Conservation (phyloP, 2,797 vertebrate species). For the Etheostoma nigrum region DNA sequence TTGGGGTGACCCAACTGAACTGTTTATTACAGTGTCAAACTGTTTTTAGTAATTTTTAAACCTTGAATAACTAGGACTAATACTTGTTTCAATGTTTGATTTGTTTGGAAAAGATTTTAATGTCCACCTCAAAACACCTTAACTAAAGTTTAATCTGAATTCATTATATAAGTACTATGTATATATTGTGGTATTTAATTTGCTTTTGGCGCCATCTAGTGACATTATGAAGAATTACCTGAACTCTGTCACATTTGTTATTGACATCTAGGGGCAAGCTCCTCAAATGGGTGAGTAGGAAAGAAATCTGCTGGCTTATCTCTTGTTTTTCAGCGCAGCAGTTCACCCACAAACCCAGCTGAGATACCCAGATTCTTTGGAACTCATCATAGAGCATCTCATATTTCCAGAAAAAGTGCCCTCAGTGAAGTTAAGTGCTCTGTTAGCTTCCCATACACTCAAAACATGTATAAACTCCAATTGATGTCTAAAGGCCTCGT, state of each 20-base stretch:
- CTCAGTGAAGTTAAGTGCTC: not conserved
- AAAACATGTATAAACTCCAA: not conserved
- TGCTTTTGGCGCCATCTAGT: conserved; percentile 18
- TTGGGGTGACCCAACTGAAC: too few relatives aligned
- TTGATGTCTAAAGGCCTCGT: not conserved
- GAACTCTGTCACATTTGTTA: not conserved
- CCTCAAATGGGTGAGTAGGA: not conserved
- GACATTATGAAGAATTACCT: not conserved
- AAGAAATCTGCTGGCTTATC: not conserved
- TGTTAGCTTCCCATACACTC: not conserved
- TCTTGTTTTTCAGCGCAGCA: not conserved
- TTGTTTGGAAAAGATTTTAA: too few relatives aligned
- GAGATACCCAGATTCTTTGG: not conserved
- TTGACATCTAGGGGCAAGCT: not conserved
- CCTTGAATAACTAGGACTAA: too few relatives aligned
- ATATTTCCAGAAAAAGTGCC: not conserved
- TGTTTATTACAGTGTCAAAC: too few relatives aligned
- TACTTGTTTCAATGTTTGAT: too few relatives aligned
- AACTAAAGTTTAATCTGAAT: not conserved
- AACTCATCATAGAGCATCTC: not conserved
- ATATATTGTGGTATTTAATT: not conserved
- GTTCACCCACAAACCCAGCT: not conserved
- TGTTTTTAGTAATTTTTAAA: too few relatives aligned
- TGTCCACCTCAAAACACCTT: not conserved
- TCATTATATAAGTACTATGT: not conserved